Percentiles rank a stretch among this genome's conserved stretches.
Evolutionary conservation across 2,888 invertebrate genomes (phyloP).

Genomic region (Dryadula phaetusa): DNA sequence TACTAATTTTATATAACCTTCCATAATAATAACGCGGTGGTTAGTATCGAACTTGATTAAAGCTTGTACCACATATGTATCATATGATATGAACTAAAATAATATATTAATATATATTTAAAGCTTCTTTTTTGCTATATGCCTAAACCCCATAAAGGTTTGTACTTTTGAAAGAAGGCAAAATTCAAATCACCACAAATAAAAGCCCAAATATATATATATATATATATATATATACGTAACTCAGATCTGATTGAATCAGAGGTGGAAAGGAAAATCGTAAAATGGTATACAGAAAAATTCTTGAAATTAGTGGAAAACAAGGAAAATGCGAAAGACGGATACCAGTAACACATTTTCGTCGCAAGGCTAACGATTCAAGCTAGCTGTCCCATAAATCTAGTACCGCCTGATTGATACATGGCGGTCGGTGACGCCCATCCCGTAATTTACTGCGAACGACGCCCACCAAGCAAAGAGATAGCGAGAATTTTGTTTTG

Average conservation of each 20-base stretch:
- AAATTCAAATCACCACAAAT: not conserved
- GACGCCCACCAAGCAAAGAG: conserved; percentile 84
- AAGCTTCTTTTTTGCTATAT: too few relatives aligned
- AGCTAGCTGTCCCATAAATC: conserved; percentile 84
- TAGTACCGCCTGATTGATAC: conserved; percentile 80
- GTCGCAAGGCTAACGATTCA: conserved; percentile 83
- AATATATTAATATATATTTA: too few relatives aligned
- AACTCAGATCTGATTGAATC: conserved; percentile 13
- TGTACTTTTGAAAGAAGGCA: too few relatives aligned
- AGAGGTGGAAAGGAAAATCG: conserved; percentile 26
- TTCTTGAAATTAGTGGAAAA: conserved; percentile 50
- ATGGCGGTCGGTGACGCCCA: conserved; percentile 86
- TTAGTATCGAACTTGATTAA: too few relatives aligned
- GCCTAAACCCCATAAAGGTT: too few relatives aligned
- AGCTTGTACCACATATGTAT: too few relatives aligned
- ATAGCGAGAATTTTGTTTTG: conserved; percentile 82
- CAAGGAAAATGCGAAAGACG: conserved; percentile 64
- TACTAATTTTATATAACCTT: too few relatives aligned
- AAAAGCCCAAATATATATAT: not conserved
- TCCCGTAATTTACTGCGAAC: conserved; percentile 87
- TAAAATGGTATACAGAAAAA: conserved; percentile 16
- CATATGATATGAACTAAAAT: too few relatives aligned
- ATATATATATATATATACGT: not conserved
- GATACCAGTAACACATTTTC: conserved; percentile 80
- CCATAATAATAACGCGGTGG: too few relatives aligned